Conservation (phyloP, 92 coral and sea anemone genomes). For the Actinostola sp. region DNA sequence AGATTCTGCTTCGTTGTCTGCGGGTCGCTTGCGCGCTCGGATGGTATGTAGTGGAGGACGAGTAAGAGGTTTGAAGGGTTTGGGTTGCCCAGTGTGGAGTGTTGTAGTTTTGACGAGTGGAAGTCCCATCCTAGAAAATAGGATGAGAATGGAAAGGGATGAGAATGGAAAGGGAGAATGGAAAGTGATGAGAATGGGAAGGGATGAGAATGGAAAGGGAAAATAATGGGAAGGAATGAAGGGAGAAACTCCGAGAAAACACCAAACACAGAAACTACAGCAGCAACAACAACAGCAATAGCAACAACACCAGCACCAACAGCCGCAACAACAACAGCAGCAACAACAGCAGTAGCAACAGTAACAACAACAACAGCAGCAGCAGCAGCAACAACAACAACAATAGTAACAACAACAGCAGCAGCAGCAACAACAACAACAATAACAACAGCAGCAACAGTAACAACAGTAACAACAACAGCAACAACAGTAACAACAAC, state of each 20-base stretch:
- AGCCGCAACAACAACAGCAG: neutral
- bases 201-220: too few species aligned
- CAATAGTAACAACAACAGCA: neutral
- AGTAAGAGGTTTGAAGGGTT: neutral
- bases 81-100: neutral
- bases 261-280: neutral
- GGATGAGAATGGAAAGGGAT: too few species aligned
- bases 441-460: too few species aligned
- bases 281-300: neutral
- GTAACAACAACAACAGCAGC: too few species aligned
- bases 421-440: neutral
- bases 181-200: too few species aligned
- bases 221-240: neutral
- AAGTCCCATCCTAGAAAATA: slow-evolving; percentile 54
- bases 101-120: slow-evolving; percentile 66
- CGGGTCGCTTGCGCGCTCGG: slow-evolving; percentile 33
- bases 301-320: too few species aligned
- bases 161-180: too few species aligned
- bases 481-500: neutral
- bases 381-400: neutral
- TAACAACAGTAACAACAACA: neutral
- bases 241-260: neutral
- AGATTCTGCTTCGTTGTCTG: slow-evolving; percentile 20
- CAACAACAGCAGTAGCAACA: too few species aligned
- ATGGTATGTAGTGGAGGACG: slow-evolving; percentile 18